Base-by-base conservation (phyloP, 2,113 vertebrate species). In the Oryctolagus cuniculus region DNA sequence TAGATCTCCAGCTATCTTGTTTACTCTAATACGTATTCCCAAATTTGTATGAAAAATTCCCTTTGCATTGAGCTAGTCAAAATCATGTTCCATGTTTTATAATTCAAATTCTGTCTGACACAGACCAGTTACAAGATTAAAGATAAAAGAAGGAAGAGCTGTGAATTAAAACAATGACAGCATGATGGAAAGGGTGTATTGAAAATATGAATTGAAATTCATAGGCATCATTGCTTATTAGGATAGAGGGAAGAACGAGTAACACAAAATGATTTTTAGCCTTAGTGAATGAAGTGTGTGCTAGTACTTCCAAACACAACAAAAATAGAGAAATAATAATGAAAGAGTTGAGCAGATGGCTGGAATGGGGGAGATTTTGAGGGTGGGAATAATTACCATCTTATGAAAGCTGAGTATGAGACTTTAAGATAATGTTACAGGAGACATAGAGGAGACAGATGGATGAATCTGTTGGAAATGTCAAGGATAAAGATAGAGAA, bases 401-500 rank as follows among this genome's bases (percentile, higher is more conserved):
- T 90, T 70, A 27, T 66, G 86, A 80, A 95, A 95, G 63, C 58
- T 75, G 73, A 90, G 49, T 69, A 36, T 86, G 82, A 91, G 78
- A 72, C 11, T 87, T n/a, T 70, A 88, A 94, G 93, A 90, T 24
- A 73, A 66, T 64, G 31, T 95, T 86, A 64, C 75, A 78, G 87
- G 58, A 96, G 82, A 72, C 38, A 69, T 17, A 63, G 79, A 96
- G 84, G 21, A 96, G 89, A 94, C 97, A 97, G 97, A 96, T 92
- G 95, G 94, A 82, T 93, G 90, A 90, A 90, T 97, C 81, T 95
- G 80, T 94, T 82, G 22, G 94, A 96, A 97, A 97, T 96, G 96
- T 97, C 96, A 97, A 96, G 81, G 96, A 97, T 97, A 97, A 97
- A 97, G 95, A 97, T 95, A 96, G 96, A 96, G 85, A 69, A 88